Base-by-base conservation (phyloP, 2,888 invertebrate species). In the Macaria notata region DNA sequence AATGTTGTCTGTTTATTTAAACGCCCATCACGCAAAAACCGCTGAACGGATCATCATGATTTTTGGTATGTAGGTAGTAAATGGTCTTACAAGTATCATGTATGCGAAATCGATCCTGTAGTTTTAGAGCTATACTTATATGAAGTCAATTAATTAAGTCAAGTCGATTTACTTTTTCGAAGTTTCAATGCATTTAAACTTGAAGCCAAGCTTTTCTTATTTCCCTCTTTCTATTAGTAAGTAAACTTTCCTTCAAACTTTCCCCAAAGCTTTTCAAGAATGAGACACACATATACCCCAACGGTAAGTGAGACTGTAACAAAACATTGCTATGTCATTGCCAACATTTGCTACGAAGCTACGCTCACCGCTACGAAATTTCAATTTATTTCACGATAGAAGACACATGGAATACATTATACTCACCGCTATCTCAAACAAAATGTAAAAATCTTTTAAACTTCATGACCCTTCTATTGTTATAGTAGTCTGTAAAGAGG, bases 351-450 rank as follows among this genome's bases (percentile, higher is more conserved):
- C 56, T 61, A 58, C 60, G 49, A 56, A 46, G 71, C 75, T 75
- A 81, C 83, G 79, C 76, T 74, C 67, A 65, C 57, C 54, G 76
- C 79, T 83, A 81, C 83, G 79, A 62, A 62, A 65, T 56, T 58
- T 62, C 1, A 36, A 36, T 36, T 7, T 36, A 7, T 36, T 4
- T 36, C 7, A 36, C 1, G 7, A 36, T 36, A 6, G 0, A 36
- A 36, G 33, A 36, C 2, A 6, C 33, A 7, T 36, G 3, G 33
- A 19, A 19, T 36, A 6, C 7, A 3, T 36, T 7, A 7, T 6
- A 3, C 4, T 7, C 3, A 36, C 2, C 1, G 33, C 1, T 19
- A 19, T 19, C 19, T 1, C 19, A 19, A 1, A 19, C 19, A 19
- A 19, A 19, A 19, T 19, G 19, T 19, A 19, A 19, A 19, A 19